Conservation (phyloP, 2,113 vertebrate species). For the Callipepla squamata region DNA sequence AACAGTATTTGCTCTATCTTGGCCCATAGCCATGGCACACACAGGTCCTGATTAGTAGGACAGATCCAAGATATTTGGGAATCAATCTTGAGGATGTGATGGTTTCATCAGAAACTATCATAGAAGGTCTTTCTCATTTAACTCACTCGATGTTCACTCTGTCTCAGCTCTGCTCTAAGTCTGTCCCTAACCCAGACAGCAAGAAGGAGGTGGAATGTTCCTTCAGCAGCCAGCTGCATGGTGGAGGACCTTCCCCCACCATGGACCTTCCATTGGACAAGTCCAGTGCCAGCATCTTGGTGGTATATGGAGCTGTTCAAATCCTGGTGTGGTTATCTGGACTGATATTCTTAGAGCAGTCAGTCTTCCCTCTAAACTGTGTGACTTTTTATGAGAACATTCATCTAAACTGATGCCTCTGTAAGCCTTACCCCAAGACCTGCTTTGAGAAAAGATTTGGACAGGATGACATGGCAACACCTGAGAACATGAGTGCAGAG, state of each 20-base stretch:
- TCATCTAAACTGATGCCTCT: not conserved
- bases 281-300: not conserved
- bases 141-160: not conserved
- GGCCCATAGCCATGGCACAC: not conserved
- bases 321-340: not conserved
- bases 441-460: not conserved
- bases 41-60: not conserved
- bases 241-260: not conserved
- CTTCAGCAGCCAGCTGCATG: accelerated
- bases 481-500: not conserved
- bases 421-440: not conserved
- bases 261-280: not conserved
- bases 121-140: not conserved
- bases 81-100: not conserved
- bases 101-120: not conserved
- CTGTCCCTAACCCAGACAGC: not conserved
- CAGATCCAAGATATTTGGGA: not conserved
- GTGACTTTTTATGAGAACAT: not conserved
- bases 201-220: accelerated
- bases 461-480: not conserved
- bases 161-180: not conserved
- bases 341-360: not conserved
- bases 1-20: not conserved
- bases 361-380: not conserved
- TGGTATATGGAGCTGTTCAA: not conserved